These are phyloP conservation scores for Drymonia ruficornis DNA, from an alignment of 2,888 invertebrate species.

Conservation along the genomic window DNA sequence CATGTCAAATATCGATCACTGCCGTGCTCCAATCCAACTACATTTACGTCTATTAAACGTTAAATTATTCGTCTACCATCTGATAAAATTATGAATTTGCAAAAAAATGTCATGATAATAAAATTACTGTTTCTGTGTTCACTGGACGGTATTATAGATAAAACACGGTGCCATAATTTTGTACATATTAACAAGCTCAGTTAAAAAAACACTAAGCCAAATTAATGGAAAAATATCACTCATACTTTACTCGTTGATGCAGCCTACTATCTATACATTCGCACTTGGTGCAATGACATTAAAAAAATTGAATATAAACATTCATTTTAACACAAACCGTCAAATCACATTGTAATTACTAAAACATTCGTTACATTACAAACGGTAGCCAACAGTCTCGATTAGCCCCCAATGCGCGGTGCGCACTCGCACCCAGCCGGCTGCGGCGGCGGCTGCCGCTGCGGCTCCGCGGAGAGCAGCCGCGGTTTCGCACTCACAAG, in stretches of 20 bases:
- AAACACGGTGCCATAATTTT: slow-evolving; percentile 64
- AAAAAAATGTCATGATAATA: slow-evolving; percentile 49
- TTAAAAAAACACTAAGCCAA: slow-evolving; percentile 55
- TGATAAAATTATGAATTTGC: slow-evolving; percentile 21
- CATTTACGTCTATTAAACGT: slow-evolving; percentile 39
- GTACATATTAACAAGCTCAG: slow-evolving; percentile 51
- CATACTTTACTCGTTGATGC: slow-evolving; percentile 69
- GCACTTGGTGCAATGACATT: slow-evolving; percentile 78
- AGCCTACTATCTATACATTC: slow-evolving; percentile 62
- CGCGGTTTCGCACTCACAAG: not conserved
- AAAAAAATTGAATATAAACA: slow-evolving; percentile 58
- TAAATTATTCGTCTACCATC: slow-evolving; percentile 19
- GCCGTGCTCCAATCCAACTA: slow-evolving; percentile 31
- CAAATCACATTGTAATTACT: slow-evolving; percentile 62
- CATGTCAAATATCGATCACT: slow-evolving; percentile 28
- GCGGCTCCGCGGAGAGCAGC: not conserved
- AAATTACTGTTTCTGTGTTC: slow-evolving; percentile 55
- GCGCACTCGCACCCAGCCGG: slow-evolving; percentile 5
- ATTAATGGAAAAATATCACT: slow-evolving; percentile 53
- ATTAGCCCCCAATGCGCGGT: slow-evolving; percentile 28
- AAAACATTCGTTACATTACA: slow-evolving; percentile 40
- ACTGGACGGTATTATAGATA: slow-evolving; percentile 81
- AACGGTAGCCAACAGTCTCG: slow-evolving; percentile 21
- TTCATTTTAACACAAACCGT: slow-evolving; percentile 67
- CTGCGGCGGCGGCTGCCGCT: too few relatives aligned